Evolutionary conservation across 2,797 vertebrate species (phyloP).

Genomic region (Gobionotothen gibberifrons): DNA sequence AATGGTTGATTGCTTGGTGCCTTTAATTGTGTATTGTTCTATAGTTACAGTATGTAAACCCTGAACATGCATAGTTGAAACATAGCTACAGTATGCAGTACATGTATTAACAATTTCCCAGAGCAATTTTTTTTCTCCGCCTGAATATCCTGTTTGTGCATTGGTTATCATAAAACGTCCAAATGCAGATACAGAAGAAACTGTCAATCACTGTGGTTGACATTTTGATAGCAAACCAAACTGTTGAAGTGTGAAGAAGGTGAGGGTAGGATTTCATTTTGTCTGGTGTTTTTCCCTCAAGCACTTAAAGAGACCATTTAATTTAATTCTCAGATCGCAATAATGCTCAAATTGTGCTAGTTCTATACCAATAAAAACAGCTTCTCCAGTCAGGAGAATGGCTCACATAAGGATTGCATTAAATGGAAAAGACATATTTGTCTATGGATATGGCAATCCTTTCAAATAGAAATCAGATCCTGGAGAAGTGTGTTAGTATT

Average conservation of each 20-base stretch:
- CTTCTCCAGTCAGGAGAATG: not conserved
- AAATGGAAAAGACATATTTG: not conserved
- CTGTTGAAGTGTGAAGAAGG: not conserved
- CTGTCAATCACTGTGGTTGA: conserved; percentile 17
- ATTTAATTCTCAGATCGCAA: not conserved
- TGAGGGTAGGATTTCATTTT: conserved; percentile 1
- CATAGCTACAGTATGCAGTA: not conserved
- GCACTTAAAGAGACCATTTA: not conserved
- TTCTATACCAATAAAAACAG: conserved; percentile 1
- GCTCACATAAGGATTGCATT: not conserved
- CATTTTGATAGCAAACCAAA: conserved; percentile 20
- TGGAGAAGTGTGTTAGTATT: not conserved
- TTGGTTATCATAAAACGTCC: not conserved
- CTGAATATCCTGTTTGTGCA: not conserved
- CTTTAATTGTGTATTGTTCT: not conserved
- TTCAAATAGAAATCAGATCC: not conserved
- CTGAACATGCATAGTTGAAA: not conserved
- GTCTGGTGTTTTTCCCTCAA: not conserved
- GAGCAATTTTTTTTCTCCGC: not conserved
- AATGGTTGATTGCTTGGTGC: too few relatives aligned
- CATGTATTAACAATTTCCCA: not conserved
- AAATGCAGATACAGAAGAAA: not conserved
- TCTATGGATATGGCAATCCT: not conserved
- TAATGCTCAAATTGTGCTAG: not conserved
- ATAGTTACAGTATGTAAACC: not conserved